Evolutionary conservation across 2,113 vertebrate genomes (phyloP).

Genomic region (Pedetes capensis): DNA sequence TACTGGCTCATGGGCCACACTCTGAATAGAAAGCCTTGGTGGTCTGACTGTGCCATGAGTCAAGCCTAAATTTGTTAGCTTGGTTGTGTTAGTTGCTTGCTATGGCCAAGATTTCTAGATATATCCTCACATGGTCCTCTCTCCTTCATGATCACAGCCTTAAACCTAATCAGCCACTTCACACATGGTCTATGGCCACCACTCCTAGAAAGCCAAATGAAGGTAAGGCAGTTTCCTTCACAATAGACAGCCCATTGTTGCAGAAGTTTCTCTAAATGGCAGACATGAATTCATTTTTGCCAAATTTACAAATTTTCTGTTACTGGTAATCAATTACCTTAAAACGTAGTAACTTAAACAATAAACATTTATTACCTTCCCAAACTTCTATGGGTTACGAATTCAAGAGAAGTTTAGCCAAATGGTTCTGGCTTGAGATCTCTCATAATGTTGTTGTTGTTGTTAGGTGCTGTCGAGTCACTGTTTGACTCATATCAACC

Average conservation of each 20-base stretch:
- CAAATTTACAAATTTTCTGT: background rate
- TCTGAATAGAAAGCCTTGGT: too few species aligned
- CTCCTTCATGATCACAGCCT: background rate
- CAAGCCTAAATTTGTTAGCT: background rate
- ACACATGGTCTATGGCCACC: background rate
- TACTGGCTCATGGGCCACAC: background rate
- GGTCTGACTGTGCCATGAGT: too few species aligned
- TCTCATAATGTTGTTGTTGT: too few species aligned
- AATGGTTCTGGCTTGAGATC: background rate
- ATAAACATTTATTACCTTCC: background rate
- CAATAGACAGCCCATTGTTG: background rate
- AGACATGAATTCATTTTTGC: background rate
- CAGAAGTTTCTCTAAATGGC: constrained; percentile 24
- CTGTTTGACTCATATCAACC: too few species aligned
- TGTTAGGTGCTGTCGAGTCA: too few species aligned
- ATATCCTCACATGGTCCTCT: background rate
- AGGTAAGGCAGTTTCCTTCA: background rate
- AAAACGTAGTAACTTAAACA: constrained; percentile 14
- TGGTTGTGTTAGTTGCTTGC: background rate
- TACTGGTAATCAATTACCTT: background rate
- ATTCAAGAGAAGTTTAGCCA: background rate
- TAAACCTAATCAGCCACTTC: background rate
- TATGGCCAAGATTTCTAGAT: constrained; percentile 17
- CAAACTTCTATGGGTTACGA: background rate
- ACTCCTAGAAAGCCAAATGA: background rate